Evolutionary conservation across 1,140 invertebrate genomes (phyloP).

Genomic region (Cardiocondyla obscurior): DNA sequence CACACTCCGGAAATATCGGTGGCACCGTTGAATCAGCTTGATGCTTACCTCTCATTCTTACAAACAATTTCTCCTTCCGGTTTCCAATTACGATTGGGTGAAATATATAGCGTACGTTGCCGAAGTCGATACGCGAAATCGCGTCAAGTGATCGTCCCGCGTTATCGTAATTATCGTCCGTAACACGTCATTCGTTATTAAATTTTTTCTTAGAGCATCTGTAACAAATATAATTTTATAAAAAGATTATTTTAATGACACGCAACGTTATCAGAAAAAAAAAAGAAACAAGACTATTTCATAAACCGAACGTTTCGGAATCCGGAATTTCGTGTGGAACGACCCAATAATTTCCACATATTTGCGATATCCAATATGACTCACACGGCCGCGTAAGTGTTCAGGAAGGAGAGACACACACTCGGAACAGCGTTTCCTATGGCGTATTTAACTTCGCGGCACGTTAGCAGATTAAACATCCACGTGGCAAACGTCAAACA

Average conservation of each 20-base stretch:
- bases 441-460: constrained; percentile 59
- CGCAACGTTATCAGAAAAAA: background rate
- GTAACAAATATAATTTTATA: background rate
- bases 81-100: background rate
- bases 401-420: constrained; percentile 5
- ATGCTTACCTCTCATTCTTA: constrained; percentile 6
- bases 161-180: background rate
- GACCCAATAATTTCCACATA: constrained; percentile 17
- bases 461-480: constrained; percentile 61
- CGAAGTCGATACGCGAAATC: background rate
- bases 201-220: background rate
- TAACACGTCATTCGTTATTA: too few species aligned
- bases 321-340: background rate
- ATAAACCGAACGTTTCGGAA: background rate
- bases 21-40: constrained; percentile 18
- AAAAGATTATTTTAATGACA: background rate
- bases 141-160: background rate
- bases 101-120: background rate
- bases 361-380: background rate
- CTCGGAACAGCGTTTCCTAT: constrained; percentile 37
- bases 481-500: constrained; percentile 44
- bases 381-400: constrained; percentile 5
- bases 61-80: background rate
- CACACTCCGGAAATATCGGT: constrained; percentile 35
- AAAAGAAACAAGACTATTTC: background rate